Percentiles rank a stretch among this genome's conserved stretches.
Conservation (phyloP, 2,113 vertebrate genomes). For the Alethe diademata region DNA sequence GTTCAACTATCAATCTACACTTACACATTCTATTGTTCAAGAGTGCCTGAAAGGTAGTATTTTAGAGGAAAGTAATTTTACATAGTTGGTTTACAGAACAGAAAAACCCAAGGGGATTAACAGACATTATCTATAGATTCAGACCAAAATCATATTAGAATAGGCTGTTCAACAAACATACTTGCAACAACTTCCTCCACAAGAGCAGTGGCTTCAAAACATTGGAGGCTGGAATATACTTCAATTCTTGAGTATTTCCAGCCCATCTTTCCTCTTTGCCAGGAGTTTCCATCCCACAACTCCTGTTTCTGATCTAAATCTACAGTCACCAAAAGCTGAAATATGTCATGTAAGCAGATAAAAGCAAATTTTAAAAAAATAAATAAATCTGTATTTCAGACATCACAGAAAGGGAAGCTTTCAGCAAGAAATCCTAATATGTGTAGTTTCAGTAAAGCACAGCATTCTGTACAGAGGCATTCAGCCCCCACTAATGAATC, state of each 20-base stretch:
- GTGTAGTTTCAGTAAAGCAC: accelerated
- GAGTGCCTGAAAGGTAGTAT: not conserved
- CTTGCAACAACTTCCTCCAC: not conserved
- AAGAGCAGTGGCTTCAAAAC: not conserved
- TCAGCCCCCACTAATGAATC: not conserved
- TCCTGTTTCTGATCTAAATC: not conserved
- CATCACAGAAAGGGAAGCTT: not conserved
- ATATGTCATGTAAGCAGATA: not conserved
- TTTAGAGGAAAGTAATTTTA: not conserved
- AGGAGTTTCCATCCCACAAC: not conserved
- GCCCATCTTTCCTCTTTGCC: not conserved
- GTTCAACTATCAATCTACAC: not conserved
- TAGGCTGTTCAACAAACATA: not conserved
- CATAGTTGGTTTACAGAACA: not conserved
- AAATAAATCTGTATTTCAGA: not conserved
- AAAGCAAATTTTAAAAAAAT: not conserved
- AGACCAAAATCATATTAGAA: not conserved
- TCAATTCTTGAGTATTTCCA: not conserved
- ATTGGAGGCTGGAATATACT: not conserved
- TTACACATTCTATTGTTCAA: not conserved
- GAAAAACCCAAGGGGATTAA: not conserved
- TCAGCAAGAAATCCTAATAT: not conserved
- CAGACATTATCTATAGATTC: not conserved
- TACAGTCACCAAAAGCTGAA: not conserved
- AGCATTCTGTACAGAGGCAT: not conserved